Percentiles rank a stretch among this genome's conserved stretches.
Evolutionary conservation across 2,113 vertebrate species (phyloP).

Genomic region (Eublepharis macularius): DNA sequence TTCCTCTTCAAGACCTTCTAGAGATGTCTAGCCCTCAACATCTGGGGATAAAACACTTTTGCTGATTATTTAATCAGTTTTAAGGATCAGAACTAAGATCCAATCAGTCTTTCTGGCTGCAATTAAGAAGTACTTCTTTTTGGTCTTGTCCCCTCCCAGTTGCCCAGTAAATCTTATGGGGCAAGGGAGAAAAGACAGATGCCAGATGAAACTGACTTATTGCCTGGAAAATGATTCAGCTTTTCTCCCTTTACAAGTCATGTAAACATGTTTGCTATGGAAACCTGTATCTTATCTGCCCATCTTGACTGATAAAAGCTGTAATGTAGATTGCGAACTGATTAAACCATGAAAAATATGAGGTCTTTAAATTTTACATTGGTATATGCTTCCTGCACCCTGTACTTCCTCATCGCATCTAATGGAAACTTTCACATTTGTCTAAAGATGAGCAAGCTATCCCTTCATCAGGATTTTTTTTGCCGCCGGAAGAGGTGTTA

Average conservation of each 20-base stretch:
- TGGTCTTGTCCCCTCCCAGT: too few species aligned
- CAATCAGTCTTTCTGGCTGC: background rate
- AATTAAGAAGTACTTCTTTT: background rate
- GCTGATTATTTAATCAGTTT: background rate
- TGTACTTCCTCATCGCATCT: background rate
- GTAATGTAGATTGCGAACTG: background rate
- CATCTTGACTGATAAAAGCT: background rate
- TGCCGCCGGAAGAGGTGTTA: background rate
- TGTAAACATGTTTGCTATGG: background rate
- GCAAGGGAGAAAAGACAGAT: background rate
- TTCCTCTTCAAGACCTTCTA: background rate
- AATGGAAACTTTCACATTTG: background rate
- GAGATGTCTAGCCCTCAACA: background rate
- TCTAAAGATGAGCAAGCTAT: background rate
- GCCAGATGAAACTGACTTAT: background rate
- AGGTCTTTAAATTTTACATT: background rate
- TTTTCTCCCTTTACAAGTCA: background rate
- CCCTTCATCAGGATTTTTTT: background rate
- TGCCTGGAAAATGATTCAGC: constrained; percentile 3
- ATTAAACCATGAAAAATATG: background rate
- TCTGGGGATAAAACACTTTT: background rate
- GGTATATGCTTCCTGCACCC: background rate
- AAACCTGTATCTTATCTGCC: background rate
- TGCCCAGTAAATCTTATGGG: background rate
- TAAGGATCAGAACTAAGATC: background rate